Conservation (phyloP, 1,140 invertebrate species). For the Cherax destructor region DNA sequence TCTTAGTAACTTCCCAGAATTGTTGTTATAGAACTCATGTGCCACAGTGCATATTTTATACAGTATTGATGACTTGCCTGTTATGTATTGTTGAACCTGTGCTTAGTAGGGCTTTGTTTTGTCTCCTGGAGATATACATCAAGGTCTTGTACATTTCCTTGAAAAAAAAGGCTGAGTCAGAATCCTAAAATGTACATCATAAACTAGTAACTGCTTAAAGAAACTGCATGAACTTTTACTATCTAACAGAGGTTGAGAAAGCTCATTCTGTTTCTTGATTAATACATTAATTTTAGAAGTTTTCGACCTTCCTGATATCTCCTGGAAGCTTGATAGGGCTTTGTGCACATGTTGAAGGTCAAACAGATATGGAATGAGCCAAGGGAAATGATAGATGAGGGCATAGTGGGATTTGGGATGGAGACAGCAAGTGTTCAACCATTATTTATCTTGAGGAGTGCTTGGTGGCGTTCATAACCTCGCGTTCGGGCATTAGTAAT, state of each 20-base stretch:
- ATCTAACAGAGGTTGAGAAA: not conserved
- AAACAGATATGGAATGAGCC: not conserved
- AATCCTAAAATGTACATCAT: not conserved
- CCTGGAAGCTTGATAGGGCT: conserved; percentile 27
- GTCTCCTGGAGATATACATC: conserved; percentile 33
- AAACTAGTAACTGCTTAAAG: not conserved
- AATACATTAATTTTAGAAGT: not conserved
- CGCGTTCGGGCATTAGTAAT: conserved; percentile 21
- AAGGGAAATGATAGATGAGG: conserved; percentile 2
- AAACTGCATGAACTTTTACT: not conserved
- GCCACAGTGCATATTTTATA: conserved; percentile 39
- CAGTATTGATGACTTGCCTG: conserved; percentile 27
- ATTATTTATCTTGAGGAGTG: conserved; percentile 14
- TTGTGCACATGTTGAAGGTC: conserved; percentile 20
- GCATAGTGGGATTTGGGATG: not conserved
- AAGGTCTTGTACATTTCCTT: not conserved
- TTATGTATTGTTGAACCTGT: conserved; percentile 36
- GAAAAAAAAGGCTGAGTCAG: not conserved
- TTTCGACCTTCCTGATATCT: not conserved
- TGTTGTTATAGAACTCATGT: conserved; percentile 22
- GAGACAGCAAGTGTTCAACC: conserved; percentile 14
- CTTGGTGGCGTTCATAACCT: conserved; percentile 42
- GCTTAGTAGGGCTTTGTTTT: conserved; percentile 45
- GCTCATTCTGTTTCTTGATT: not conserved
- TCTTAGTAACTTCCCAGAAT: conserved; percentile 6